Evolutionary conservation across 2,797 vertebrate species (phyloP), one percentile per base, ranked within the genome.

Genomic region (Sciaenops ocellatus): DNA sequence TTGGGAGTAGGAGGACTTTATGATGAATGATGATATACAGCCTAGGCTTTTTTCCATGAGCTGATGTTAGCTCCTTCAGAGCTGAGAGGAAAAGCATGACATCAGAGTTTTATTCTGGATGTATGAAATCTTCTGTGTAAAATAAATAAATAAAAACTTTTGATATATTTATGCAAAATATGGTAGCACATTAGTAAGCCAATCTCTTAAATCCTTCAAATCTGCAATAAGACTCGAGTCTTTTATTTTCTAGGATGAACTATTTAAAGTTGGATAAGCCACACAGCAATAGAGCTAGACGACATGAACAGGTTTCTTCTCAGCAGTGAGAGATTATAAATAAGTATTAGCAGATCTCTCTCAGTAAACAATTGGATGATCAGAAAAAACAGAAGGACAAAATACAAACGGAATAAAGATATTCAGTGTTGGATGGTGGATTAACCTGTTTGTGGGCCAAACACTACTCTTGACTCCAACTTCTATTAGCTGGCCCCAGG

Each of bases 11-110:
- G 34, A 42, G 67, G 20, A 5, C 44, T 63, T 68, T 6, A 65
- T 38, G 34, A 38, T 38, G 24, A 71, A 59, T 68, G 30, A 34
- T 26, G 50, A 63, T 66, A 16, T 20, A 75, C 44, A 62, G 28
- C 46, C 18, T 1, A 24, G 41, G 51, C n/a, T 59, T 54, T 73
- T 83, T 77, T 68, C 76, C 84, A 80, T 85, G 67, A 79, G 60
- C 71, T 57, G 80, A 22, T 20, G 0, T 38, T 24, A 55, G 56
- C 67, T 69, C 65, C 57, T 73, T 42, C 51, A 48, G 74, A 70
- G 69, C 41, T 54, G 46, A 73, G 63, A 50, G 57, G 57, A 74
- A 85, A 88, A 78, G 24, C 56, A 79, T 82, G 64, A 86, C 71
- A 70, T 78, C 81, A 87, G 66, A 16, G 64, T 52, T 69, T 51